Base-by-base conservation (phyloP, 2,888 invertebrate species). In the Xestia ashworthii region DNA sequence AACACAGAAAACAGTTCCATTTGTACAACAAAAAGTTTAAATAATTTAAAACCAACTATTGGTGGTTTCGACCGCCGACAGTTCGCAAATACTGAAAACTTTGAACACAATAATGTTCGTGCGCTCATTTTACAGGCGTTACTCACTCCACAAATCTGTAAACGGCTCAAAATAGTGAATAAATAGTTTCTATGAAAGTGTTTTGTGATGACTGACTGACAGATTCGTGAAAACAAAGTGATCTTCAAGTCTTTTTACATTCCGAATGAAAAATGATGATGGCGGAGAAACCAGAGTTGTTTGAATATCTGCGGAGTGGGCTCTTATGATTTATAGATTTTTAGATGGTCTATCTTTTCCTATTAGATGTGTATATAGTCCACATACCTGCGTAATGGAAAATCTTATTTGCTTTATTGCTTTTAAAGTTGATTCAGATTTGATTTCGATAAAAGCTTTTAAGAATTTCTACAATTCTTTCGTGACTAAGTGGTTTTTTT, bases 171-270 rank as follows among this genome's bases (percentile, higher is more conserved):
- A 82, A 68, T 71, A 75, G 48, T 71, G 44, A 79, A 71, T 74
- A 58, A 81, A 71, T 74, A 70, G 64, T 82, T 71, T 71, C 68
- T 84, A 80, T 66, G 68, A 75, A 78, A 80, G 71, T 76, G 73
- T 69, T 80, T 75, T n/a, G 32, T 78, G 71, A 76, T 80, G 77
- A 74, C n/a, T 68, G 74, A 65, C n/a, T 79, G 82, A 80, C 71
- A 53, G 82, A 71, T 85, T 72, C 11, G n/a, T 50, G 53, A 64
- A 71, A 77, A 81, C 69, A 69, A 32, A 62, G 38, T 75, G 76
- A 74, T 55, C 12, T 44, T 41, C 53, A 48, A 65, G 50, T 53
- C 14, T 76, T 67, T 81, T 71, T 67, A 68, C n/a, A 58, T 67
- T 78, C 11, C 11, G 8, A 50, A 46, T 62, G 19, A 66, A 71